phyloP scores from a whole-genome alignment of 2,113 vertebrate genomes.

The Ancistrus triradiatus region DNA sequence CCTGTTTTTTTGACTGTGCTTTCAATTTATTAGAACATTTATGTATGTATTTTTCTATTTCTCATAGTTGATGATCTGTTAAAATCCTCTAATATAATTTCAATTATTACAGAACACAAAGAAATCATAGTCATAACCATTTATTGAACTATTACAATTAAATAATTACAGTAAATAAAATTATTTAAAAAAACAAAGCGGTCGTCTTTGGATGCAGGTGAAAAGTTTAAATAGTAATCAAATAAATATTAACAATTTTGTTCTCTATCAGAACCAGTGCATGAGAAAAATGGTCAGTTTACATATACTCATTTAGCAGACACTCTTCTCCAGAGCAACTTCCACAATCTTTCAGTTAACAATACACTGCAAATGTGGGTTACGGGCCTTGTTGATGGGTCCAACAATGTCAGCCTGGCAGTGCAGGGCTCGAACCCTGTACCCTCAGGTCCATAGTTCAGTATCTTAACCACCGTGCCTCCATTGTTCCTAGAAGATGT shows the following conservation, averaged over 20 bases:
- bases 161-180: conserved; percentile 28
- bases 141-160: conserved; percentile 1
- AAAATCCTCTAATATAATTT: background rate
- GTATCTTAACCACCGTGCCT: no score
- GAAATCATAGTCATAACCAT: background rate
- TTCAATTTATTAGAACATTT: no score
- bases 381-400: no score
- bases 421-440: no score
- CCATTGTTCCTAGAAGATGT: no score
- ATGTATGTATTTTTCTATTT: background rate
- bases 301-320: no score
- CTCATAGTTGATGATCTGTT: background rate
- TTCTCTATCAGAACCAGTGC: background rate
- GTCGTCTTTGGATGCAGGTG: conserved; percentile 26
- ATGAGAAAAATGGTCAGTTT: background rate
- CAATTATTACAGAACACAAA: background rate
- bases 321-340: no score
- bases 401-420: no score
- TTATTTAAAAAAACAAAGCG: conserved; percentile 23
- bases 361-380: no score
- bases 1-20: conserved; percentile 6
- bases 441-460: no score
- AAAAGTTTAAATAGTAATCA: background rate
- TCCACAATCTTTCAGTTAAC: no score
- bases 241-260: conserved; percentile 16